Evolutionary conservation across 2,797 vertebrate species (phyloP).

Genomic region (Astyanax mexicanus): DNA sequence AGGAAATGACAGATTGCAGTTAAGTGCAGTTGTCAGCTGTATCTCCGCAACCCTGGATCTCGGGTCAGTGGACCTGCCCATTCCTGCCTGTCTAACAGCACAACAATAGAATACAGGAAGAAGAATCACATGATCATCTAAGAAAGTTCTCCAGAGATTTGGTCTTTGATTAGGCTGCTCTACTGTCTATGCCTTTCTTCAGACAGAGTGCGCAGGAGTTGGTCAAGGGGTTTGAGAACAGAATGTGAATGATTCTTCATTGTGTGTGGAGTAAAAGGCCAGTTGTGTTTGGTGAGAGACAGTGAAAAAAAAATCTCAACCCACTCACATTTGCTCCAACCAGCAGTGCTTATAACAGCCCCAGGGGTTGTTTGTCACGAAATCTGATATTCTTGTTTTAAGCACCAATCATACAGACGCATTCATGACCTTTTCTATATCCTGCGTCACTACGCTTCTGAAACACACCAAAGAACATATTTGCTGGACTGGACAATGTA

Average conservation of each 20-base stretch:
- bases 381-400: slow-evolving; percentile 43
- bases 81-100: neutral
- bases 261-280: slow-evolving; percentile 47
- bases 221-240: slow-evolving; percentile 49
- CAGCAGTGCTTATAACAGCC: slow-evolving; percentile 11
- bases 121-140: neutral
- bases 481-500: neutral
- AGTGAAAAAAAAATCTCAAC: slow-evolving; percentile 40
- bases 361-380: slow-evolving; percentile 18
- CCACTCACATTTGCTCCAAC: slow-evolving; percentile 45
- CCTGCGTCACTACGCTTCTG: slow-evolving; percentile 20
- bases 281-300: slow-evolving; percentile 35
- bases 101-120: neutral
- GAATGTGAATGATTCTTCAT: slow-evolving; percentile 54
- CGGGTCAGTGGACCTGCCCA: neutral
- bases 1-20: neutral
- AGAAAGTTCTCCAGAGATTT: neutral
- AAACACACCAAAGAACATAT: slow-evolving; percentile 25
- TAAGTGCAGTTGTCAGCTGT: slow-evolving; percentile 5
- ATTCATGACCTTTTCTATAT: slow-evolving; percentile 33
- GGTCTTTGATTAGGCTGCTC: neutral
- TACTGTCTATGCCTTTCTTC: neutral
- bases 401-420: neutral
- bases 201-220: slow-evolving; percentile 33
- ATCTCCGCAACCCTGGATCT: neutral